Evolutionary conservation across 92 coral and sea anemone species (phyloP).

Genomic region (Anthopleura xanthogrammica): DNA sequence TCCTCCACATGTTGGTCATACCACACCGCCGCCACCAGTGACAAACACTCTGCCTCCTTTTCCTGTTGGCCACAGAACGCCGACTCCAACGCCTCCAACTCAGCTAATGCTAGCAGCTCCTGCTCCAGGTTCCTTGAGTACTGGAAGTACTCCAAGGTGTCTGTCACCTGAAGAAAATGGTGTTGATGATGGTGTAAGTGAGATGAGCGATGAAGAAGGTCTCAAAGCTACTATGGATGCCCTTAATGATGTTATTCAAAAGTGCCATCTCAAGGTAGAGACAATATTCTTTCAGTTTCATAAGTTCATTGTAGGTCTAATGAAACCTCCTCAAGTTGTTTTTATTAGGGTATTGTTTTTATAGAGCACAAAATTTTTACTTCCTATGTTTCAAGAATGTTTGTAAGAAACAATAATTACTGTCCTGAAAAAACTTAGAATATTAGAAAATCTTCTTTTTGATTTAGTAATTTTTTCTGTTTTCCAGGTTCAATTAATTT

Average conservation of each 20-base stretch:
- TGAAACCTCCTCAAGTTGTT: neutral
- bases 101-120: slow-evolving; percentile 19
- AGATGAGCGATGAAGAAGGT: slow-evolving; percentile 75
- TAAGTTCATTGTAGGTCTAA: neutral
- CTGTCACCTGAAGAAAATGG: slow-evolving; percentile 68
- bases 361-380: too few relatives aligned
- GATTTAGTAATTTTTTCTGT: too few relatives aligned
- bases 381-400: too few relatives aligned
- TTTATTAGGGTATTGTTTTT: neutral
- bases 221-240: slow-evolving; percentile 92
- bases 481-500: too few relatives aligned
- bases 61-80: slow-evolving; percentile 50
- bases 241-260: slow-evolving; percentile 85
- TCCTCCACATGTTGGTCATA: slow-evolving; percentile 37
- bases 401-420: too few relatives aligned
- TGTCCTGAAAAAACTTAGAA: too few relatives aligned
- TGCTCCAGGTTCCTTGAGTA: slow-evolving; percentile 54
- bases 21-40: slow-evolving; percentile 49
- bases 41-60: slow-evolving; percentile 16
- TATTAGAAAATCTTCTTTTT: too few relatives aligned
- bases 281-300: slow-evolving; percentile 23
- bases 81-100: slow-evolving; percentile 45
- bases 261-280: slow-evolving; percentile 61
- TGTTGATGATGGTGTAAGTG: slow-evolving; percentile 39
- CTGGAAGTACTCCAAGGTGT: slow-evolving; percentile 87